These are phyloP conservation scores for Lasius platythorax DNA, from an alignment of 2,888 invertebrate species.

Conservation along the genomic window DNA sequence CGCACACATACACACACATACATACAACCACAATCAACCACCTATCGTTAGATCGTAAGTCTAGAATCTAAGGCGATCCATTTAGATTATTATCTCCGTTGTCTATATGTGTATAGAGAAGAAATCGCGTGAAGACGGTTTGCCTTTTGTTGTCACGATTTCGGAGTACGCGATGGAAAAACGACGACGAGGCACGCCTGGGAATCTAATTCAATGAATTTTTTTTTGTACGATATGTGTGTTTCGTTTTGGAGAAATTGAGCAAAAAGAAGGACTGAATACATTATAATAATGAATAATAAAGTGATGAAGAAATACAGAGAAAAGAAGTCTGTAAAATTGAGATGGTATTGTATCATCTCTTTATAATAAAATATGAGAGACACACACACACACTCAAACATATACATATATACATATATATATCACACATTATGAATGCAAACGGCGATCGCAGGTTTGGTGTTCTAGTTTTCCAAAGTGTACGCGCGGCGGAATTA, in stretches of 20 bases:
- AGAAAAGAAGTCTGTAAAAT: not conserved
- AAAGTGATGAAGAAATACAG: not conserved
- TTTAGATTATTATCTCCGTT: slow-evolving; percentile 70
- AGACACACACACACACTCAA: no score
- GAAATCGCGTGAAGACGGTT: slow-evolving; percentile 62
- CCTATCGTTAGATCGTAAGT: slow-evolving; percentile 68
- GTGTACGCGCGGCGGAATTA: slow-evolving; percentile 12
- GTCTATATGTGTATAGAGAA: slow-evolving; percentile 76
- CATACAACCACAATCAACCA: slow-evolving; percentile 35
- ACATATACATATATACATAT: no score
- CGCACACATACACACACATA: slow-evolving; percentile 20
- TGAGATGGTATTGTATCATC: not conserved
- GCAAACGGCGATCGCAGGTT: slow-evolving; percentile 15
- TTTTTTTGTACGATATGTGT: not conserved
- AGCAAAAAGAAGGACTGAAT: not conserved
- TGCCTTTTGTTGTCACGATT: slow-evolving; percentile 65
- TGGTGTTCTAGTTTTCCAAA: slow-evolving; percentile 26
- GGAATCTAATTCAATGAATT: slow-evolving; percentile 4
- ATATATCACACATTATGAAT: slow-evolving; percentile 10
- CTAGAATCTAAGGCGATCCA: slow-evolving; percentile 70
- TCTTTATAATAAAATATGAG: not conserved
- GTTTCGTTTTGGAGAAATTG: slow-evolving; percentile 33
- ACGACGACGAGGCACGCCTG: slow-evolving; percentile 45
- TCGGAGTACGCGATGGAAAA: slow-evolving; percentile 47
- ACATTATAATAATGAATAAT: not conserved